A percentile compares a stretch with the other conserved stretches of the same genome.
Evolutionary conservation across 2,888 invertebrate genomes (phyloP).

Genomic region (Gryllus longicercus): DNA sequence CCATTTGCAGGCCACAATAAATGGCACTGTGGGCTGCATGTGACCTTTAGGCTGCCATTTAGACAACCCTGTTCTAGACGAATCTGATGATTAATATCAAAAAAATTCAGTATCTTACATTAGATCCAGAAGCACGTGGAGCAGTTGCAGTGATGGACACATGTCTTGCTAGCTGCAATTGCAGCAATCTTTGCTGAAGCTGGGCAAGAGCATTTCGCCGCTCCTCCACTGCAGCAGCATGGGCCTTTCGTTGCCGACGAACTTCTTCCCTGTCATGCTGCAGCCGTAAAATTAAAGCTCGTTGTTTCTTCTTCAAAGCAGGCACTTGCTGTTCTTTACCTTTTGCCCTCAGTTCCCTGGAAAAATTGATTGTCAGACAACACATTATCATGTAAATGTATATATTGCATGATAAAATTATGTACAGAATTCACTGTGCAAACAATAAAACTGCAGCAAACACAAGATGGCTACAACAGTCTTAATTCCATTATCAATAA

Average conservation of each 20-base stretch:
- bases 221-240: not conserved
- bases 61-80: too few species aligned
- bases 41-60: too few species aligned
- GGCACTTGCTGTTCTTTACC: slow-evolving; percentile 21
- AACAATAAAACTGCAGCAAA: too few species aligned
- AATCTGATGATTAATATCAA: too few species aligned
- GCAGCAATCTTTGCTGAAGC: not conserved
- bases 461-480: too few species aligned
- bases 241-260: slow-evolving; percentile 43
- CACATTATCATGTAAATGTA: too few species aligned
- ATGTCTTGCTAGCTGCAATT: not conserved
- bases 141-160: not conserved
- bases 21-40: too few species aligned
- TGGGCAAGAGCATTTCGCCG: not conserved
- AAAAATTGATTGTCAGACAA: slow-evolving; percentile 19
- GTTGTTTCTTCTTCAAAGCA: slow-evolving; percentile 55
- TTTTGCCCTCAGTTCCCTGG: slow-evolving; percentile 12
- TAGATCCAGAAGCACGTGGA: not conserved
- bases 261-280: slow-evolving; percentile 68
- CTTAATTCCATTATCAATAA: too few species aligned
- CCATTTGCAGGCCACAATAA: too few species aligned
- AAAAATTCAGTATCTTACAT: too few species aligned
- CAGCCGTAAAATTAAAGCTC: slow-evolving; percentile 61
- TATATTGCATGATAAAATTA: too few species aligned
- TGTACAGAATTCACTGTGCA: too few species aligned